phyloP scores from a whole-genome alignment of 2,113 vertebrate genomes.

The Corynorhinus townsendii region DNA sequence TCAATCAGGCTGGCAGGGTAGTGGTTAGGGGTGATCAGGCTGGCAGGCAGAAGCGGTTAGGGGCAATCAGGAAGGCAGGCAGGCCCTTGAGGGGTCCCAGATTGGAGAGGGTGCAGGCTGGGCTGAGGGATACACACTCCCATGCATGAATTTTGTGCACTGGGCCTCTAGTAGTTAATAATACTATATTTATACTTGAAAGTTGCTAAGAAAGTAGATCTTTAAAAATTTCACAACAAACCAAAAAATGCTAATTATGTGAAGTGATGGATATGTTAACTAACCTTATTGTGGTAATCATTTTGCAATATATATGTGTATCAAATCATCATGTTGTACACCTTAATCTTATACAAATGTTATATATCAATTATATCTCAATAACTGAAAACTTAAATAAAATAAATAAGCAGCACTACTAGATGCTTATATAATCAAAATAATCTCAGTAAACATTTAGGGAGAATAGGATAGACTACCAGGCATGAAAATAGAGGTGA shows the following conservation, averaged over 20 bases:
- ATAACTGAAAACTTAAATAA: neutral
- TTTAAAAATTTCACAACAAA: neutral
- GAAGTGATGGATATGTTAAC: neutral
- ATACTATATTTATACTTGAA: neutral
- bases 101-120: no score
- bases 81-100: no score
- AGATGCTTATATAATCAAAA: neutral
- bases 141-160: no score
- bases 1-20: no score
- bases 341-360: neutral
- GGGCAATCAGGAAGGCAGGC: no score
- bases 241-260: neutral
- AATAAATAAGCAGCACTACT: neutral
- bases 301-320: neutral
- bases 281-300: neutral
- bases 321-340: neutral
- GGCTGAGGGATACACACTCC: no score
- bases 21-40: no score
- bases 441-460: constrained; percentile 7
- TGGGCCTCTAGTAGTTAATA: neutral
- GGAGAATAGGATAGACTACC: neutral
- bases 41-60: no score
- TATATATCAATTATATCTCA: neutral
- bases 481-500: neutral
- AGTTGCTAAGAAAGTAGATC: neutral